Percentiles rank a stretch among this genome's conserved stretches.
Conservation (phyloP, 2,888 invertebrate species). For the Phytoseiulus persimilis region DNA sequence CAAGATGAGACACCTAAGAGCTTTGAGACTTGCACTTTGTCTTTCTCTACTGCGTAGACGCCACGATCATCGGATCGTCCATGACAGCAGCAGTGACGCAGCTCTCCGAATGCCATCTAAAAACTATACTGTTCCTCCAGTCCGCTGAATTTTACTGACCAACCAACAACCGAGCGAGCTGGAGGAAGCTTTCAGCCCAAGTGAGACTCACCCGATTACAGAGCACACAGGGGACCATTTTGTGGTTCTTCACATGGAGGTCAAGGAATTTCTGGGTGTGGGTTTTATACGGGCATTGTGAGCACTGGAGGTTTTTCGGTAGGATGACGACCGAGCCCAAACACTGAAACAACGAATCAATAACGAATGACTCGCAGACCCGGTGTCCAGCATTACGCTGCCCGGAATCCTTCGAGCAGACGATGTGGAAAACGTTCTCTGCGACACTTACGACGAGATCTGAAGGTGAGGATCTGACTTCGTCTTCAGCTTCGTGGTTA, state of each 20-base stretch:
- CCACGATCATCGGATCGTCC: background rate
- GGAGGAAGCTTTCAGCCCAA: too few relatives aligned
- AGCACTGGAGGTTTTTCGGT: slow-evolving; percentile 17
- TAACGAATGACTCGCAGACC: background rate
- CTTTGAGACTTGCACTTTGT: too few relatives aligned
- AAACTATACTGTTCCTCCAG: too few relatives aligned
- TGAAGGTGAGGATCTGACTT: background rate
- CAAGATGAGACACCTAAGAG: background rate
- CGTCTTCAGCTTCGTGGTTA: background rate
- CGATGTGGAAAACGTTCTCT: background rate
- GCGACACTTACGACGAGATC: background rate
- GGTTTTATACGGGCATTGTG: slow-evolving; percentile 13
- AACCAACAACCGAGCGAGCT: too few relatives aligned
- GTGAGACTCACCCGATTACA: background rate
- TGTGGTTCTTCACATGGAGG: background rate
- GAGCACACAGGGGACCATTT: background rate
- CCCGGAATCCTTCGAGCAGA: too few relatives aligned
- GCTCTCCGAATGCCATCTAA: too few relatives aligned
- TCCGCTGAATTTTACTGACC: too few relatives aligned
- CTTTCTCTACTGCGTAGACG: too few relatives aligned
- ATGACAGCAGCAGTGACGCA: too few relatives aligned
- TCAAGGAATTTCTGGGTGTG: slow-evolving; percentile 15
- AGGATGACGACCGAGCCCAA: background rate
- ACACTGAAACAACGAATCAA: background rate
- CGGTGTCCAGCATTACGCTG: background rate